Percentiles rank a stretch among this genome's conserved stretches.
phyloP scores from a whole-genome alignment of 2,113 vertebrate genomes.

The Crotalus viridis region DNA sequence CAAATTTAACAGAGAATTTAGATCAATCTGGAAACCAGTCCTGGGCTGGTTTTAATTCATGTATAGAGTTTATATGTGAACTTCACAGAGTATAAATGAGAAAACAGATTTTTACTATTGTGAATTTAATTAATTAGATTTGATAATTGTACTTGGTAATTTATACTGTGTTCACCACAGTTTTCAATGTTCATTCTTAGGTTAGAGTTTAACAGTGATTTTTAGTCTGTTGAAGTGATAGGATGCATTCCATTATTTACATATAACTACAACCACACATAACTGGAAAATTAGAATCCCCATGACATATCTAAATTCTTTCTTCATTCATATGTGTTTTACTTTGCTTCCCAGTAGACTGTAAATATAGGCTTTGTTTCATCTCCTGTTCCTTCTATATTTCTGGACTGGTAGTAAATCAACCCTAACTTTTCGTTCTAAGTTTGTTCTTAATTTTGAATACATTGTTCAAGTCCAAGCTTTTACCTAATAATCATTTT shows the following conservation, averaged over 20 bases:
- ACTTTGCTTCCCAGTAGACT: background rate
- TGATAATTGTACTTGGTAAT: background rate
- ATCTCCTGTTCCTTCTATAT: background rate
- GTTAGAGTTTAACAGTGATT: background rate
- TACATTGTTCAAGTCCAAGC: background rate
- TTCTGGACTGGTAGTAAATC: background rate
- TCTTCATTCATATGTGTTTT: background rate
- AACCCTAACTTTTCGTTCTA: background rate
- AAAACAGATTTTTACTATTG: background rate
- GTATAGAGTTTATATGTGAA: background rate
- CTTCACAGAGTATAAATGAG: background rate
- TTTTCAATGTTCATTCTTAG: background rate
- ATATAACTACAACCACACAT: background rate
- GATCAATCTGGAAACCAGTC: background rate
- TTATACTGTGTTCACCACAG: background rate
- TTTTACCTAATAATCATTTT: background rate
- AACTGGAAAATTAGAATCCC: background rate
- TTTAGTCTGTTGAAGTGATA: background rate
- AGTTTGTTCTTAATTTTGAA: background rate
- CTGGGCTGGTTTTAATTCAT: background rate
- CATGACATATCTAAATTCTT: background rate
- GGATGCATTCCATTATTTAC: background rate
- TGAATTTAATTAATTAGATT: background rate
- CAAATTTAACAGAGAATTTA: background rate
- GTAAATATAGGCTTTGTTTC: background rate